These are phyloP conservation scores for Steatornis caripensis DNA, from an alignment of 2,113 vertebrate species.

Conservation along the genomic window DNA sequence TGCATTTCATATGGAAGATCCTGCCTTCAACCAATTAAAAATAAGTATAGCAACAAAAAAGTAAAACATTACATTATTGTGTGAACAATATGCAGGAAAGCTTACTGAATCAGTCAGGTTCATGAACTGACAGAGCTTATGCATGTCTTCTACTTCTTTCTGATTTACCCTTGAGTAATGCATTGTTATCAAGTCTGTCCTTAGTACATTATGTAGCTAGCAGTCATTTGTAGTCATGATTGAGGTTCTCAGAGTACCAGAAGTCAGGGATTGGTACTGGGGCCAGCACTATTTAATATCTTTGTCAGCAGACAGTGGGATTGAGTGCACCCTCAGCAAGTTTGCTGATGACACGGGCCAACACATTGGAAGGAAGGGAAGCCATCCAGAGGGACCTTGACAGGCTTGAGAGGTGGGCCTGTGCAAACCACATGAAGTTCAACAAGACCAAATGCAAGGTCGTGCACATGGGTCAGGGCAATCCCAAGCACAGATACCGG, in stretches of 20 bases:
- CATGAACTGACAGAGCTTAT: background rate
- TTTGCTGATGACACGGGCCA: no score
- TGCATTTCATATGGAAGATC: background rate
- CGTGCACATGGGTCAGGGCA: no score
- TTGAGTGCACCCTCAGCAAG: no score
- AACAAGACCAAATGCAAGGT: no score
- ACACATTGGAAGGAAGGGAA: no score
- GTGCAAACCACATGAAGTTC: no score
- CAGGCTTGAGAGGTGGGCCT: no score
- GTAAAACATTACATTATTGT: background rate
- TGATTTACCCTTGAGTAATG: background rate
- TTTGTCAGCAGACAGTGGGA: no score
- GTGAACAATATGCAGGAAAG: background rate
- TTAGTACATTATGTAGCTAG: fast-evolving
- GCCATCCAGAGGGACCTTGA: no score
- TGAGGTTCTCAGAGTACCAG: background rate
- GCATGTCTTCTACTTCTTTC: background rate
- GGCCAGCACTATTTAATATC: no score
- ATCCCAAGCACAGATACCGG: no score
- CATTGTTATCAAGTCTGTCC: background rate
- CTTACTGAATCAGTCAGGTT: background rate
- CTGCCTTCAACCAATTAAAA: background rate
- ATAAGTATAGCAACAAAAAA: background rate
- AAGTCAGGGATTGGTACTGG: no score
- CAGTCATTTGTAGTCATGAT: background rate